Evolutionary conservation across 2,113 vertebrate species (phyloP).

Genomic region (Siniperca chuatsi): DNA sequence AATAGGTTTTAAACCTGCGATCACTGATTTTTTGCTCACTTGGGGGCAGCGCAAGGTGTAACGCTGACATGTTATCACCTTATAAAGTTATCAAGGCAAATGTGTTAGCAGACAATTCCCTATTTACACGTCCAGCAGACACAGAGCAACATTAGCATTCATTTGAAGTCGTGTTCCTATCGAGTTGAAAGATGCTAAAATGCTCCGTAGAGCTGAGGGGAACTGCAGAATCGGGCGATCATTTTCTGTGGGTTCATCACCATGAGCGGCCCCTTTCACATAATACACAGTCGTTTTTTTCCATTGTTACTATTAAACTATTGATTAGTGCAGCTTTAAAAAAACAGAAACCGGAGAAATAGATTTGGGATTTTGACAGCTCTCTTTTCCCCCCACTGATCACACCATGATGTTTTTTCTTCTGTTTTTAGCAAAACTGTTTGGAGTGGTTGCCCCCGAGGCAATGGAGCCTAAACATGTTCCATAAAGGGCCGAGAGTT

Average conservation of each 20-base stretch:
- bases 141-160: no score
- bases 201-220: not conserved
- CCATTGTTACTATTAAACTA: not conserved
- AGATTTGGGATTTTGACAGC: not conserved
- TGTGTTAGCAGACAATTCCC: not conserved
- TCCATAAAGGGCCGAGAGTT: not conserved
- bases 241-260: not conserved
- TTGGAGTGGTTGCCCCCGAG: not conserved
- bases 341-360: not conserved
- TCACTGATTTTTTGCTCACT: not conserved
- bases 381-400: not conserved
- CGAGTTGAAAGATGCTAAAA: not conserved
- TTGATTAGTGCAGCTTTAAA: not conserved
- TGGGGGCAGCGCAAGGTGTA: not conserved
- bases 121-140: no score
- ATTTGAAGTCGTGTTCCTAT: no score
- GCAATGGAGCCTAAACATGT: not conserved
- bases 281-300: not conserved
- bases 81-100: no score
- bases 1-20: not conserved
- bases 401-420: not conserved
- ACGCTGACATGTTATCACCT: no score
- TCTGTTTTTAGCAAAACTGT: slow-evolving; percentile 2
- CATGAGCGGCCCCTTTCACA: not conserved
- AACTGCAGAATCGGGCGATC: not conserved